Evolutionary conservation across 2,113 vertebrate species (phyloP), one percentile per base, ranked within the genome.

Genomic region (Xenopus borealis): DNA sequence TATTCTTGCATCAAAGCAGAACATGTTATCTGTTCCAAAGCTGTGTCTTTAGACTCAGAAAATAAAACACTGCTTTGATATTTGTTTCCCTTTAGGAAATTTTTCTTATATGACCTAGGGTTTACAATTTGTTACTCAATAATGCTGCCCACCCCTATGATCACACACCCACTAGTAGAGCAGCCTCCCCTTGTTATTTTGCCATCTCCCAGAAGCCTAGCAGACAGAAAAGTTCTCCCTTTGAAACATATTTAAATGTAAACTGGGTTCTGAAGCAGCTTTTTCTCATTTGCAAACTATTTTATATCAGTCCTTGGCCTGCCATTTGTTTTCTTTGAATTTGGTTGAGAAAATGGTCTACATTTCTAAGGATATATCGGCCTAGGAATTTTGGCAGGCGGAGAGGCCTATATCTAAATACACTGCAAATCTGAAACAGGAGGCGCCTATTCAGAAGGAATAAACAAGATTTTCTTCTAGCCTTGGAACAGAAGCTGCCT

Each of bases 261-360:
- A 80, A 88, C 85, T 82, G 83, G 86, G 86, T 85, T 88, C 80
- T 78, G 79, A 90, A 87, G 90, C 91, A 92, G 91, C 88, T 88
- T 91, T 91, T 91, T 91, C 88, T 91, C 88, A 90, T 91, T 91
- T 91, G 86, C 88, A 88, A 93, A 87, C 86, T 87, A 87, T 91
- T 91, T 91, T 80, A 81, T 90, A 87, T 88, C 85, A 78, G 57
- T 83, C 84, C 87, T 84, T 88, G 86, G 90, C 89, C 88, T 86
- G 75, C 62, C 69, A 82, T 79, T 75, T 82, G 85, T 88, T 89
- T 88, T 86, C 85, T 88, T 91, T 86, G 89, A 85, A 88, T 82
- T 70, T 79, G 87, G 85, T 84, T 71, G 81, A 86, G 88, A 81
- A 81, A 86, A 85, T 75, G 87, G 88, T 87, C 88, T 87, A 89